Evolutionary conservation across 2,888 invertebrate species (phyloP).

Genomic region (Vesta saturnalis): DNA sequence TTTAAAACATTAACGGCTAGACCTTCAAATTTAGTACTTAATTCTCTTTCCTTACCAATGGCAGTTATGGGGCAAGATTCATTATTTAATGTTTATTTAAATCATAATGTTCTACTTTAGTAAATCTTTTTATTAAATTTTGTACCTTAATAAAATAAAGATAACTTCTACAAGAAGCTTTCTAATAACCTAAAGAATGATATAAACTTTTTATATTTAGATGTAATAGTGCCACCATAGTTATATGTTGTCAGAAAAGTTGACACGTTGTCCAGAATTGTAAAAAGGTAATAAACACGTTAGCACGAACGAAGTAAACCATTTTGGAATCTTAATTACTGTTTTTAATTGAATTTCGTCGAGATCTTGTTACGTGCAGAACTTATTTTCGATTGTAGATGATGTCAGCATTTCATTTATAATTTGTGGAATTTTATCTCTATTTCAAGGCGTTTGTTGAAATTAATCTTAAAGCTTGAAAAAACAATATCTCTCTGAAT

Average conservation of each 20-base stretch:
- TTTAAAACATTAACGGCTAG: too few relatives aligned
- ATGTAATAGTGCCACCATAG: conserved; percentile 5
- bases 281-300: conserved; percentile 34
- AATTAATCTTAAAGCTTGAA: conserved; percentile 18
- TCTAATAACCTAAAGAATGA: neutral
- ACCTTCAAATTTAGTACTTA: too few relatives aligned
- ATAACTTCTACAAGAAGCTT: neutral
- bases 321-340: conserved; percentile 38
- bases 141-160: neutral
- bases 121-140: too few relatives aligned
- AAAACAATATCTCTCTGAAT: neutral
- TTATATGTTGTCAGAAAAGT: conserved; percentile 19
- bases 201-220: conserved; percentile 4
- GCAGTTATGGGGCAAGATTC: too few relatives aligned
- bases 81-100: too few relatives aligned
- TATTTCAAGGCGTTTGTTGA: conserved; percentile 18
- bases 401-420: conserved; percentile 19
- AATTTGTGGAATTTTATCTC: conserved; percentile 22
- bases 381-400: conserved; percentile 41
- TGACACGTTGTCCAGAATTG: conserved; percentile 34
- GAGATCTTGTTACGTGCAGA: conserved; percentile 39
- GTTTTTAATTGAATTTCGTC: conserved; percentile 42
- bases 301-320: conserved; percentile 33
- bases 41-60: too few relatives aligned
- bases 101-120: too few relatives aligned